A percentile compares a stretch with the other conserved stretches of the same genome.
These are phyloP conservation scores for Sesia bembeciformis DNA, from an alignment of 2,888 invertebrate species.

Conservation along the genomic window DNA sequence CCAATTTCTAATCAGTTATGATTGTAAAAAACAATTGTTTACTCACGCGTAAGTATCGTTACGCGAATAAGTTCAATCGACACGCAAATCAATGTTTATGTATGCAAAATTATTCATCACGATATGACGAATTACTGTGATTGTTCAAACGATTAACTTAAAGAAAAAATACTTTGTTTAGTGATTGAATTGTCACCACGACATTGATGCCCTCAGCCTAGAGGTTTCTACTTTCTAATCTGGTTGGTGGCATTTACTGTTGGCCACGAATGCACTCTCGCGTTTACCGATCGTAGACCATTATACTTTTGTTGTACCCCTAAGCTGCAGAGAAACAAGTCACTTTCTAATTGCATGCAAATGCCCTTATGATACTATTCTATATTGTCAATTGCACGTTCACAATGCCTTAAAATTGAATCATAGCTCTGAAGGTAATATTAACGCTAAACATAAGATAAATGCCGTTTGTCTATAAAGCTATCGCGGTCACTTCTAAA, in stretches of 20 bases:
- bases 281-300: slow-evolving; percentile 39
- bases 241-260: slow-evolving; percentile 42
- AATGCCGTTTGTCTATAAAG: not conserved
- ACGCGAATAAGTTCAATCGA: slow-evolving; percentile 21
- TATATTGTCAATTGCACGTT: not conserved
- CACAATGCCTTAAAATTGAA: not conserved
- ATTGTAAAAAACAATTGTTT: not conserved
- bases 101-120: slow-evolving; percentile 4
- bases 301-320: slow-evolving; percentile 54
- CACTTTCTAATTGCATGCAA: slow-evolving; percentile 50
- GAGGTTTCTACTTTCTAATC: slow-evolving; percentile 64
- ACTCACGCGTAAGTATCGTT: slow-evolving; percentile 14
- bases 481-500: slow-evolving; percentile 15
- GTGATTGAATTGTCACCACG: slow-evolving; percentile 21
- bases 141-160: not conserved
- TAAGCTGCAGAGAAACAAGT: slow-evolving; percentile 32
- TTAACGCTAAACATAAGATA: not conserved
- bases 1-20: not conserved
- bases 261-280: slow-evolving; percentile 51
- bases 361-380: slow-evolving; percentile 19
- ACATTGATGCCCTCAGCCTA: slow-evolving; percentile 31
- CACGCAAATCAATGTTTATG: slow-evolving; percentile 13
- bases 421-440: not conserved
- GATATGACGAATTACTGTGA: not conserved
- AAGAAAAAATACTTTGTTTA: slow-evolving; percentile 7